phyloP scores from a whole-genome alignment of 1,140 invertebrate genomes.

The Psilanteris sp. region DNA sequence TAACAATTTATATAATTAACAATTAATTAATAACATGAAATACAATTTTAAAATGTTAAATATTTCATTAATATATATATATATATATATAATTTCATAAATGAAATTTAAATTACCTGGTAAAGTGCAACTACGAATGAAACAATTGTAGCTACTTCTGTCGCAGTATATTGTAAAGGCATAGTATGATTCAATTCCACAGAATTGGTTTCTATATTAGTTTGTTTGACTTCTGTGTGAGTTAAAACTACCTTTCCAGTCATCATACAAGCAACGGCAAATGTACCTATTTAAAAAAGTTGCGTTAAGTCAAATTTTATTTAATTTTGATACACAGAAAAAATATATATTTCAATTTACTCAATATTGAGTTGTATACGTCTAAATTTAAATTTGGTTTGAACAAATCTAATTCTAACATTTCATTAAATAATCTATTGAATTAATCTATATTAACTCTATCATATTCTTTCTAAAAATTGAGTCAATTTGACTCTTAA shows the following conservation, averaged over 20 bases:
- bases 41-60: no score
- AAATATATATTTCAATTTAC: no score
- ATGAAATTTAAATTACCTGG: constrained; percentile 83
- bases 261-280: constrained; percentile 93
- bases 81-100: no score
- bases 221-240: constrained; percentile 67
- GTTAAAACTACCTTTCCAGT: constrained; percentile 87
- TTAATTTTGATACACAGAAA: no score
- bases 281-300: constrained; percentile 83
- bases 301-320: background rate
- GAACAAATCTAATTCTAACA: no score
- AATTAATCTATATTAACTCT: no score
- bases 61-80: no score
- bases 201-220: constrained; percentile 26
- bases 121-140: constrained; percentile 85
- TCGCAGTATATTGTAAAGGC: constrained; percentile 79
- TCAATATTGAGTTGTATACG: no score
- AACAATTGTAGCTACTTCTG: constrained; percentile 85
- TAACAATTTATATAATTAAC: background rate
- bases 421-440: no score
- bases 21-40: no score
- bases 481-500: no score
- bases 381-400: no score
- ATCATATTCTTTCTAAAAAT: background rate
- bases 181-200: constrained; percentile 17